These are phyloP conservation scores for Crossocerus cetratus DNA, from an alignment of 2,888 invertebrate species.

Conservation along the genomic window DNA sequence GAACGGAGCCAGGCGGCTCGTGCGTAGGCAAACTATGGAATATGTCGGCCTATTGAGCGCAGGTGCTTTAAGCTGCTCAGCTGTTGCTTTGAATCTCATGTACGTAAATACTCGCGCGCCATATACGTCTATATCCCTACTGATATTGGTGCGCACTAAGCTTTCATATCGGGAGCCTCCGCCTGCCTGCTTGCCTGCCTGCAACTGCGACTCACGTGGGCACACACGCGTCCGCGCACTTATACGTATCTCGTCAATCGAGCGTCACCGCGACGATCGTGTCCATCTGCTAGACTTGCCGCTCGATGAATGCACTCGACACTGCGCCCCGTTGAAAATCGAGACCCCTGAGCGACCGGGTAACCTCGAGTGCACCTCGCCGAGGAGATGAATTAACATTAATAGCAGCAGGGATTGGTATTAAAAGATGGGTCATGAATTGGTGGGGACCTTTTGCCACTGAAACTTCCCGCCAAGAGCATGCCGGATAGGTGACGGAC, in stretches of 20 bases:
- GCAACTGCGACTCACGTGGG: conserved; percentile 49
- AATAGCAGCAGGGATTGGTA: too few species aligned
- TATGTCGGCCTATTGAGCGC: conserved; percentile 65
- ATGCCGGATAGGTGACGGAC: too few species aligned
- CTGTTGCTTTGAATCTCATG: conserved; percentile 69
- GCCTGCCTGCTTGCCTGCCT: conserved; percentile 46
- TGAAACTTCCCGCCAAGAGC: too few species aligned
- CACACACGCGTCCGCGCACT: conserved; percentile 54
- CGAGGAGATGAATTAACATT: too few species aligned
- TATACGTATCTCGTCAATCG: conserved; percentile 54
- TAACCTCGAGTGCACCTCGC: too few species aligned
- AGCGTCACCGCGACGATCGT: conserved; percentile 51
- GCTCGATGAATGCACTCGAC: conserved; percentile 42
- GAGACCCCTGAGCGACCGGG: not conserved
- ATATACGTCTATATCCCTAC: conserved; percentile 12
- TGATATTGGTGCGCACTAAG: conserved; percentile 50
- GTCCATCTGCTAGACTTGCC: conserved; percentile 33
- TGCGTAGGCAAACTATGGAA: conserved; percentile 62
- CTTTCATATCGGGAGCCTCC: conserved; percentile 25
- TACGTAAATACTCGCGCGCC: conserved; percentile 43
- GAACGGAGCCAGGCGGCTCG: conserved; percentile 50
- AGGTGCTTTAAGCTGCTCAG: conserved; percentile 72
- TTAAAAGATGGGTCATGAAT: too few species aligned
- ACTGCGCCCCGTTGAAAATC: conserved; percentile 15
- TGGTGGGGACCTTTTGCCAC: too few species aligned